Conservation (phyloP, 1,140 invertebrate genomes). For the Colletes gigas region DNA sequence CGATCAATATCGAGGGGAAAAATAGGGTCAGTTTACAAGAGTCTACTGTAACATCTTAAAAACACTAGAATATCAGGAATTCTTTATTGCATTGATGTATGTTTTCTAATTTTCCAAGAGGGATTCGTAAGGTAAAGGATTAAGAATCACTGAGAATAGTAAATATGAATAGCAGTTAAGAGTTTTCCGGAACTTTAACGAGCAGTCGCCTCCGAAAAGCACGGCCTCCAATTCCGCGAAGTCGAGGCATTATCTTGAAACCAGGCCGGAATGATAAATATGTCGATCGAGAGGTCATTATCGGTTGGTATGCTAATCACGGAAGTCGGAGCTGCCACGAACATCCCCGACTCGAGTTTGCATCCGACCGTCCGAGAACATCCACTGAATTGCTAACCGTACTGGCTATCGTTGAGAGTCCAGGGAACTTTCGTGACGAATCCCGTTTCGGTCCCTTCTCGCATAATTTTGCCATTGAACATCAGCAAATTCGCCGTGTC, state of each 20-base stretch:
- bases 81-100: too few relatives aligned
- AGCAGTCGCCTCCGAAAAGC: background rate
- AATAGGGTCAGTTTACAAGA: too few relatives aligned
- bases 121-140: too few relatives aligned
- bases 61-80: too few relatives aligned
- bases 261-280: slow-evolving; percentile 51
- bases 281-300: slow-evolving; percentile 57
- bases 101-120: too few relatives aligned
- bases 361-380: slow-evolving; percentile 48
- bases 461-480: slow-evolving; percentile 66
- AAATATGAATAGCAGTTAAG: background rate
- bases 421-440: slow-evolving; percentile 62
- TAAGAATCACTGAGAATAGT: background rate
- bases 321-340: slow-evolving; percentile 48
- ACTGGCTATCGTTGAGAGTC: slow-evolving; percentile 37
- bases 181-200: background rate
- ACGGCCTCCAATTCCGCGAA: background rate
- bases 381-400: slow-evolving; percentile 60
- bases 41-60: too few relatives aligned
- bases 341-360: slow-evolving; percentile 51
- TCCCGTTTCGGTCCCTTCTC: slow-evolving; percentile 58
- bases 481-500: slow-evolving; percentile 19
- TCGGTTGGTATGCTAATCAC: slow-evolving; percentile 58
- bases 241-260: slow-evolving; percentile 5
- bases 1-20: too few relatives aligned